Percentiles rank a stretch among this genome's conserved stretches.
These are phyloP conservation scores for Mormyrus hasselquistii DNA, from an alignment of 2,797 vertebrate species.

Conservation along the genomic window DNA sequence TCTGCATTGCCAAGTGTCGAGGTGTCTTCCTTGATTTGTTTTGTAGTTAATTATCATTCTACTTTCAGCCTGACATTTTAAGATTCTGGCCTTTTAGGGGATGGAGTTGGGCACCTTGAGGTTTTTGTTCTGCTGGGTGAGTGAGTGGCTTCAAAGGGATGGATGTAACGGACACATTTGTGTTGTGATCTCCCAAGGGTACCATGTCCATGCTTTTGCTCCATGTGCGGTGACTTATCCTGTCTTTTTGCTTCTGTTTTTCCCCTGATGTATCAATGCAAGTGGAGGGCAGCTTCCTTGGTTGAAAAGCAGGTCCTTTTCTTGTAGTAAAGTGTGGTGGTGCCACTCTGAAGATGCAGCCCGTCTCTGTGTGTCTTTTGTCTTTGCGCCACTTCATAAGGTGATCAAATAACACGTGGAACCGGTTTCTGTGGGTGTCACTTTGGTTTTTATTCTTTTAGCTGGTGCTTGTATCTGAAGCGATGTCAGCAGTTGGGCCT, in stretches of 20 bases:
- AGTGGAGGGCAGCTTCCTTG: slow-evolving; percentile 24
- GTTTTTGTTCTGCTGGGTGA: background rate
- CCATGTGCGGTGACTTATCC: slow-evolving; percentile 31
- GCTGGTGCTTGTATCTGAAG: background rate
- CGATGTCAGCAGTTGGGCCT: background rate
- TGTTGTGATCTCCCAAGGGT: slow-evolving; percentile 35
- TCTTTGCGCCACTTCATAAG: background rate
- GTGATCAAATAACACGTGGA: background rate
- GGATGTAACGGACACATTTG: slow-evolving; percentile 33
- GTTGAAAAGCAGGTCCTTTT: slow-evolving; percentile 32
- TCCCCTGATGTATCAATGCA: slow-evolving; percentile 45
- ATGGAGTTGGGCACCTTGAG: background rate
- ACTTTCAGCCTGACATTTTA: background rate
- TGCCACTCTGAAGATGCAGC: slow-evolving; percentile 48
- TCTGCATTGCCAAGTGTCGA: background rate
- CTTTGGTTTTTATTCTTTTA: background rate
- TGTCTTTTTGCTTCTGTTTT: slow-evolving; percentile 29
- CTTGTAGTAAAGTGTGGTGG: slow-evolving; percentile 62
- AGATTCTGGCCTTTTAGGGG: background rate
- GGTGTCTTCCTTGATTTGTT: background rate
- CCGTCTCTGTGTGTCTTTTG: background rate
- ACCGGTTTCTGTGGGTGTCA: background rate
- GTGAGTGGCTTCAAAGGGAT: slow-evolving; percentile 31
- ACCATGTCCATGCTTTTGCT: slow-evolving; percentile 22
- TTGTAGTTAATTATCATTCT: background rate